Evolutionary conservation across 2,888 invertebrate genomes (phyloP).

Genomic region (Agonum fuliginosum): DNA sequence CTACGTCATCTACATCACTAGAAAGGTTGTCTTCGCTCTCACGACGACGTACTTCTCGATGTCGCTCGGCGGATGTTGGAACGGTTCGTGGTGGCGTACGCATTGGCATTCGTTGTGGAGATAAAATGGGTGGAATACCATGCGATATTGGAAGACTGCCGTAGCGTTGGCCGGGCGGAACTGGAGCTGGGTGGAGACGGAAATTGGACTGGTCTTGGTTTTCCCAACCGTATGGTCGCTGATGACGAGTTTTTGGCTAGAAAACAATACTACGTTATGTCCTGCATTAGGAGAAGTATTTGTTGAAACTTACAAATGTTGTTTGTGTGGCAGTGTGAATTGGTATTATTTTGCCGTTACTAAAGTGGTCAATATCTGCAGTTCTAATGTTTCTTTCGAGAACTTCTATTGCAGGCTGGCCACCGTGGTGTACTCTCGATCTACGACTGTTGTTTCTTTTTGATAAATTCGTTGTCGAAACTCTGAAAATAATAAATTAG

Average conservation of each 20-base stretch:
- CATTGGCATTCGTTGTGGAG: conserved; percentile 70
- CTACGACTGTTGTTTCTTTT: conserved; percentile 74
- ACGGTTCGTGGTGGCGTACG: conserved; percentile 83
- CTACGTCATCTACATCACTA: conserved; percentile 68
- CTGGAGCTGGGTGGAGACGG: conserved; percentile 75
- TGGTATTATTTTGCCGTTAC: conserved; percentile 69
- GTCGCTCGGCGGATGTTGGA: conserved; percentile 83
- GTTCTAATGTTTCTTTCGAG: conserved; percentile 29
- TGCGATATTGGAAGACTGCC: conserved; percentile 81
- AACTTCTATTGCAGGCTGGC: conserved; percentile 58
- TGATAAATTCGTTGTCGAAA: conserved; percentile 82
- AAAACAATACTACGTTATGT: no score
- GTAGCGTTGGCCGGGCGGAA: conserved; percentile 79
- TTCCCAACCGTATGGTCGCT: conserved; percentile 85
- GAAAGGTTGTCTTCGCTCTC: conserved; percentile 69
- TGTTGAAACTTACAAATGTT: conserved; percentile 81
- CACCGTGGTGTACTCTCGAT: conserved; percentile 63
- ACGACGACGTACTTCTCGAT: conserved; percentile 84
- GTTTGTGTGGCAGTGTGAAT: conserved; percentile 84
- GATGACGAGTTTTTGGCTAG: conserved; percentile 85
- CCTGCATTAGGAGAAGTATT: no score
- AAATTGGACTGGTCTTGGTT: conserved; percentile 70
- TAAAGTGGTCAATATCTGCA: conserved; percentile 63
- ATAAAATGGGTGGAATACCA: conserved; percentile 77
- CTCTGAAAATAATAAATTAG: conserved; percentile 73